Percentiles rank a stretch among this genome's conserved stretches.
Conservation (phyloP, 1,140 invertebrate species). For the Pteromalus puparum region DNA sequence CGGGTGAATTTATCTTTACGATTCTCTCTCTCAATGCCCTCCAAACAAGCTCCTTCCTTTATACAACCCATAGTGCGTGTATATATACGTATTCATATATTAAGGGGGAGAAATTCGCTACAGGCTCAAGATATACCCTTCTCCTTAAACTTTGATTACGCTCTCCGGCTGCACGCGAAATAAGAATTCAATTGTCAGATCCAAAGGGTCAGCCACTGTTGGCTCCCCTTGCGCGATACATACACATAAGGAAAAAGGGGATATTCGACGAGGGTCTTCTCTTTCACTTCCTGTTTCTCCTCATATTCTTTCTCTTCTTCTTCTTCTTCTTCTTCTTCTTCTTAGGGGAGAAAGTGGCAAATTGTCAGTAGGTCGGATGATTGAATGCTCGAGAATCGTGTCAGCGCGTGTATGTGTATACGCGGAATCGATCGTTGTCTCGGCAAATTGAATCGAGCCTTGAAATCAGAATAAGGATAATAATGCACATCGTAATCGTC, state of each 20-base stretch:
- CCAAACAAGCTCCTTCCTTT: too few species aligned
- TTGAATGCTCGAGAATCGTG: conserved; percentile 13
- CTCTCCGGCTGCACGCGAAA: neutral
- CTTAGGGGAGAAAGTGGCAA: neutral
- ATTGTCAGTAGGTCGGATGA: conserved; percentile 16
- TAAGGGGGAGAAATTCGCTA: neutral
- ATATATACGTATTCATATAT: too few species aligned
- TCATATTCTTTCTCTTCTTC: neutral
- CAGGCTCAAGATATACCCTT: too few species aligned
- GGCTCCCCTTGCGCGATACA: neutral
- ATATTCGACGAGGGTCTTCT: conserved; percentile 3
- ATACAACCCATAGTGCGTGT: too few species aligned
- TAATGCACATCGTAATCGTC: too few species aligned
- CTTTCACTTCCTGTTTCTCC: neutral
- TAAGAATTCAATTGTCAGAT: conserved; percentile 30
- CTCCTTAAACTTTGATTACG: neutral
- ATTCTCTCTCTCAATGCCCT: neutral
- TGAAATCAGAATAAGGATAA: too few species aligned
- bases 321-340: neutral
- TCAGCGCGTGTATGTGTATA: neutral
- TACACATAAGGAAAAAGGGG: neutral
- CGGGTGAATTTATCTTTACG: neutral
- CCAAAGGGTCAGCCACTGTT: neutral
- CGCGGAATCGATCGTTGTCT: neutral
- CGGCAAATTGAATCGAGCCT: too few species aligned